A percentile compares a stretch with the other conserved stretches of the same genome.
Evolutionary conservation across 37 sponge, comb jelly and placozoan genomes (phyloP).

Genomic region (Diacarnus erythraeanus): DNA sequence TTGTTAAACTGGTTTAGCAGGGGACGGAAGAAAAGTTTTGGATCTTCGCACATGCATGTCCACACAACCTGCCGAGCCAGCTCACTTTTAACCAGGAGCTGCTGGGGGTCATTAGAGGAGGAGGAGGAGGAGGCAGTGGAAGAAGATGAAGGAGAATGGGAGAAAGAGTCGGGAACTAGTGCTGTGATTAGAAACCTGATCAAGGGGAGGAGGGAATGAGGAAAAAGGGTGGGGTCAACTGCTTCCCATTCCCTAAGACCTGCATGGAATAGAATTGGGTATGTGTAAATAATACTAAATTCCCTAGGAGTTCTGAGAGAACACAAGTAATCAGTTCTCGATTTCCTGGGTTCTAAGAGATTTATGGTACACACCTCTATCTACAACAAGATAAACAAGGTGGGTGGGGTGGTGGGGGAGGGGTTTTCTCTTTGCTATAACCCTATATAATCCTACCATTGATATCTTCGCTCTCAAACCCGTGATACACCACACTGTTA

Average conservation of each 20-base stretch:
- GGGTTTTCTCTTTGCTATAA: no score
- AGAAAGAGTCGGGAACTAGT: conserved; percentile 17
- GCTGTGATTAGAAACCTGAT: conserved; percentile 40
- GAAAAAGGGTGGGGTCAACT: conserved; percentile 45
- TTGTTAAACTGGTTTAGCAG: conserved; percentile 58
- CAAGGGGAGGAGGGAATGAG: conserved; percentile 44
- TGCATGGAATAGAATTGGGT: no score
- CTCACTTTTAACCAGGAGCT: not conserved
- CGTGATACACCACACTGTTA: conserved; percentile 7
- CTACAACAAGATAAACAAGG: no score
- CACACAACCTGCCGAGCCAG: conserved; percentile 49
- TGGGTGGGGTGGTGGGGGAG: no score
- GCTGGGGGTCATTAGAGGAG: not conserved
- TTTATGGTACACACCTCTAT: no score
- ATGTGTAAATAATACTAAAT: no score
- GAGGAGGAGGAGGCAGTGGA: not conserved
- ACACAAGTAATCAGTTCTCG: no score
- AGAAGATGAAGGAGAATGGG: not conserved
- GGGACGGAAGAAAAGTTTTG: conserved; percentile 66
- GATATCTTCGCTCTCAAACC: conserved; percentile 19
- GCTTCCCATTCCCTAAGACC: conserved; percentile 41
- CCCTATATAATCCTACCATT: conserved; percentile 8
- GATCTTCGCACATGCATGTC: conserved; percentile 77
- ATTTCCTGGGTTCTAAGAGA: no score
- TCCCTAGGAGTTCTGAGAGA: no score